A percentile compares a stretch with the other conserved stretches of the same genome.
Evolutionary conservation across 2,113 vertebrate species (phyloP).

Genomic region (Monopterus albus): DNA sequence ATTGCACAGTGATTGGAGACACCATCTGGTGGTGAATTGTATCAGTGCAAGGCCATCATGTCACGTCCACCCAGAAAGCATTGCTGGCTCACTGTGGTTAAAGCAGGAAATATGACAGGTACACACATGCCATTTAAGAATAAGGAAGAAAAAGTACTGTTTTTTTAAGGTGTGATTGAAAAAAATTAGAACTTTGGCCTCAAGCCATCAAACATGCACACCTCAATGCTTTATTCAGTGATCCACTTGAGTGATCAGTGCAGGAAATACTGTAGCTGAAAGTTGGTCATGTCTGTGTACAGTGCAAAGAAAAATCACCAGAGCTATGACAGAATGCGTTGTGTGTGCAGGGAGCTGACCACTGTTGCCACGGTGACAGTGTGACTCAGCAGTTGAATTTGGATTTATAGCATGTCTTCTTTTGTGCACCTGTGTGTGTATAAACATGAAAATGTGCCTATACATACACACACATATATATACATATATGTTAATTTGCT

Average conservation of each 20-base stretch:
- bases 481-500: not conserved
- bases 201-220: slow-evolving; percentile 38
- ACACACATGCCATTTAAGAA: slow-evolving; percentile 3
- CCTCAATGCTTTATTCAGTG: slow-evolving; percentile 42
- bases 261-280: slow-evolving; percentile 55
- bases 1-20: slow-evolving; percentile 63
- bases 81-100: slow-evolving; percentile 17
- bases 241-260: slow-evolving; percentile 53
- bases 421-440: slow-evolving; percentile 37
- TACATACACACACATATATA: slow-evolving; percentile 16
- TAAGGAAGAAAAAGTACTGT: slow-evolving; percentile 7
- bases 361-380: slow-evolving; percentile 85
- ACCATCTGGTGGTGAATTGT: slow-evolving; percentile 78
- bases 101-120: slow-evolving; percentile 8
- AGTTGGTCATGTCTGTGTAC: slow-evolving; percentile 44
- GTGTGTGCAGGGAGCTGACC: slow-evolving; percentile 78
- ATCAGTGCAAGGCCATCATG: slow-evolving; percentile 48
- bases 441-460: slow-evolving; percentile 17
- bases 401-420: slow-evolving; percentile 64
- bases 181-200: slow-evolving; percentile 48
- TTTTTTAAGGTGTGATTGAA: slow-evolving; percentile 23
- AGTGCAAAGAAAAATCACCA: slow-evolving; percentile 31
- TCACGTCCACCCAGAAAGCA: slow-evolving; percentile 46
- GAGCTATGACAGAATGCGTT: slow-evolving; percentile 78
- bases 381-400: slow-evolving; percentile 82